Base-by-base conservation (phyloP, 2,888 invertebrate genomes). In the Anthrax anthrax region DNA sequence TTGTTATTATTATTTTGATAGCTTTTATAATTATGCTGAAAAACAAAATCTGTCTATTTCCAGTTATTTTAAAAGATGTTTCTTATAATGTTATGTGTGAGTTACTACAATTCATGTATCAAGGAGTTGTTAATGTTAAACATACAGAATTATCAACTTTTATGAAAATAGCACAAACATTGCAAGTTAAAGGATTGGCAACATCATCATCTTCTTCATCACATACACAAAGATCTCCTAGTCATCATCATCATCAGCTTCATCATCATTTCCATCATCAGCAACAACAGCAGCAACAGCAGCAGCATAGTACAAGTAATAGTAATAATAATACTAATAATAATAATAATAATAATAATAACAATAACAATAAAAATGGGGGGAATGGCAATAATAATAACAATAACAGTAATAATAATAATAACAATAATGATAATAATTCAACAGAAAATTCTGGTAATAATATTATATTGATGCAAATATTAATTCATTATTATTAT, bases 71-170 rank as follows among this genome's bases (percentile, higher is more conserved):
- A 56, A 75, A 75, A 63, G 76, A 75, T 64, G 75, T 76, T 48
- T 70, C 70, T 49, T 74, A 70, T 49, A 67, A 68, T 44, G 73
- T 73, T 8, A 68, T 75, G 67, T 71, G 71, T 55, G 73, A 74
- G 56, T 59, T 76, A 49, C 58, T 76, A 49, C 72, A 74, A 59
- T 76, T 75, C 55, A 76, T 76, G 75, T 76, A 76, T 57, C 73
- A 75, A 59, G 76, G 76, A 14, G 75, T 75, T 50, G 75, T 76
- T 3, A 72, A 70, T 54, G 70, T 71, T 4, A 69, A 69, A 51
- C 70, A 71, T 52, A 66, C 70, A 1, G 69, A 69, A 50, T 54
- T 71, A 47, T 66, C 69, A 43, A 60, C 66, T 8, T 69, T 71
- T 47, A 65, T 71, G 65, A 67, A 69, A 57, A 70, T 70, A 40